Evolutionary conservation across 2,888 invertebrate species (phyloP).

Genomic region (Andrena trimmerana): DNA sequence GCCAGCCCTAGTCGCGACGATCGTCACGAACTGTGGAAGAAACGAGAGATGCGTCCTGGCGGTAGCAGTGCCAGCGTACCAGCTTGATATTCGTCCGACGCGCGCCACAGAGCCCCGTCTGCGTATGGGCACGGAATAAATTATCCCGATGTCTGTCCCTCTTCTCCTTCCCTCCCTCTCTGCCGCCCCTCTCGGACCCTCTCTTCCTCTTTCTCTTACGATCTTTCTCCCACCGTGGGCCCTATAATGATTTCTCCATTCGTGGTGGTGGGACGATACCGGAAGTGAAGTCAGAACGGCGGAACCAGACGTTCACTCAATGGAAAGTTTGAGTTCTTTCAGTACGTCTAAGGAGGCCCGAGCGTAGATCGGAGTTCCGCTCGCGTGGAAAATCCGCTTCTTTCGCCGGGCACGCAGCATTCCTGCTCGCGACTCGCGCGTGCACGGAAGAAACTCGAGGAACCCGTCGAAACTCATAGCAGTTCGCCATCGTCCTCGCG

Average conservation of each 20-base stretch:
- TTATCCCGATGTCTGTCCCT: slow-evolving; percentile 73
- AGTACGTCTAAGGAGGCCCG: slow-evolving; percentile 76
- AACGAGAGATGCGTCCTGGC: slow-evolving; percentile 48
- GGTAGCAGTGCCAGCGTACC: slow-evolving; percentile 42
- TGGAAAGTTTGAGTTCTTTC: slow-evolving; percentile 83
- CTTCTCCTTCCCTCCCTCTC: slow-evolving; percentile 27
- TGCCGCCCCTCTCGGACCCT: slow-evolving; percentile 20
- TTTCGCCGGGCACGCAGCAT: slow-evolving; percentile 51
- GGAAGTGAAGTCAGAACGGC: slow-evolving; percentile 83
- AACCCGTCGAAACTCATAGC: slow-evolving; percentile 42
- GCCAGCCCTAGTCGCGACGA: slow-evolving; percentile 22
- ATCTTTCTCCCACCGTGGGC: slow-evolving; percentile 48
- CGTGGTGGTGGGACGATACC: slow-evolving; percentile 80
- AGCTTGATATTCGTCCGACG: slow-evolving; percentile 75
- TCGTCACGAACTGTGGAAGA: slow-evolving; percentile 50
- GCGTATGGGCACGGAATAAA: slow-evolving; percentile 82
- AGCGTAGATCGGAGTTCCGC: slow-evolving; percentile 43
- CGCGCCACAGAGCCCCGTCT: slow-evolving; percentile 70
- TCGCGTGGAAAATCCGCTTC: slow-evolving; percentile 66
- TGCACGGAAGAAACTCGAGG: slow-evolving; percentile 51
- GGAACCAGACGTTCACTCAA: slow-evolving; percentile 85
- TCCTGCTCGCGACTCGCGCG: slow-evolving; percentile 64
- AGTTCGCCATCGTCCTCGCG: slow-evolving; percentile 7
- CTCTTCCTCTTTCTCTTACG: slow-evolving; percentile 8
- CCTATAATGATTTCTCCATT: slow-evolving; percentile 71